Conservation (phyloP, 2,888 invertebrate species). For the Callosobruchus maculatus region DNA sequence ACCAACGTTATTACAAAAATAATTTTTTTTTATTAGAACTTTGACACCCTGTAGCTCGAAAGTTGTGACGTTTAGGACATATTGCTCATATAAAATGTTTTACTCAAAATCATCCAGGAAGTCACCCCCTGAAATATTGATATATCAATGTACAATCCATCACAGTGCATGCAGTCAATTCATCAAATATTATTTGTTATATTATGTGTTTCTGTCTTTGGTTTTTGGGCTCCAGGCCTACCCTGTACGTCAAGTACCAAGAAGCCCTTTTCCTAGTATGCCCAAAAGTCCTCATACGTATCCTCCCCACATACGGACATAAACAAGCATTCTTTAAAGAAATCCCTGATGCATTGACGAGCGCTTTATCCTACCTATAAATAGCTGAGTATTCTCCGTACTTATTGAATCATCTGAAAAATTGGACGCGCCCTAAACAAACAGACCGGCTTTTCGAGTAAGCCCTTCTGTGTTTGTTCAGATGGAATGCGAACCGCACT, state of each 20-base stretch:
- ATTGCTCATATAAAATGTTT: too few relatives aligned
- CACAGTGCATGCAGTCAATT: too few relatives aligned
- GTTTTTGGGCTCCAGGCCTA: neutral
- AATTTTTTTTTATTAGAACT: too few relatives aligned
- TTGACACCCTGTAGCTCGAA: too few relatives aligned
- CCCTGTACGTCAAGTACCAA: neutral
- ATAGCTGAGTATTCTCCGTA: constrained; percentile 38
- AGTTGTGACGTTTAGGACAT: too few relatives aligned
- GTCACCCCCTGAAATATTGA: too few relatives aligned
- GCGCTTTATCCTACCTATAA: constrained; percentile 36
- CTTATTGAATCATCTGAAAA: constrained; percentile 42
- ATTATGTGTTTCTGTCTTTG: too few relatives aligned
- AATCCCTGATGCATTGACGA: neutral
- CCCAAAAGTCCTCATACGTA: neutral
- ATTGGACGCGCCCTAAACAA: constrained; percentile 41
- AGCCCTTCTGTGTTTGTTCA: constrained; percentile 29
- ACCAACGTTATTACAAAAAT: too few relatives aligned
- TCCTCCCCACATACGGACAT: neutral
- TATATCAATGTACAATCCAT: too few relatives aligned
- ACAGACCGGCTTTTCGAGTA: constrained; percentile 31
- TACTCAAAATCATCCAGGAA: too few relatives aligned
- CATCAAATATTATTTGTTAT: too few relatives aligned
- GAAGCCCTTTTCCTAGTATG: neutral
- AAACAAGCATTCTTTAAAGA: neutral
- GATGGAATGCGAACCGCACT: constrained; percentile 27